Base-by-base conservation (phyloP, 2,113 vertebrate species). In the Syngnathus floridae region DNA sequence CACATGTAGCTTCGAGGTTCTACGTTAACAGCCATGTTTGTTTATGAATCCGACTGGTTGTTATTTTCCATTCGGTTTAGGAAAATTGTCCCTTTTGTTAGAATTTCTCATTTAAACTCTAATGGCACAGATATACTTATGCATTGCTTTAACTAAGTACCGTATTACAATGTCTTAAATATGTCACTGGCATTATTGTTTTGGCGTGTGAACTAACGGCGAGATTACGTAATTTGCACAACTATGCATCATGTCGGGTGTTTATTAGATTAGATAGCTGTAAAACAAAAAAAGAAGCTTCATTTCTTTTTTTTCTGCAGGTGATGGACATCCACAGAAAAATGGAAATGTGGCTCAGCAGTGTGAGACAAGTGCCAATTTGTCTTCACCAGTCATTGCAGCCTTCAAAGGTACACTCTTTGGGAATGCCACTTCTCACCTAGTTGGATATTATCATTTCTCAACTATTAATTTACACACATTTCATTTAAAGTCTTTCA, bases 401-500 rank as follows among this genome's bases (percentile, higher is more conserved):
- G 90, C 92, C 67, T 98, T 98, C 84, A 97, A 90, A 90, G 89
- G 96, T 96, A 90, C 13, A 67, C 43, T 8, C 22, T 64, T 6
- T 31, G 58, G 46, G 22, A 12, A 55, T 36, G 2, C 7, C 26
- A 58, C 43, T 56, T 54, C 57, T 56, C 31, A 38, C 12, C 57
- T 40, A 19, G 6, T 40, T 19, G 51, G 21, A 13, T 54, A 22
- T 13, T 0, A 4, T 4, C 10, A 21, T 54, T 46, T 46, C 13
- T 12, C 12, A 41, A 41, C 40, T 13, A 11, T 4, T 16, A 16
- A 46, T 17, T 35, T 46, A 51, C 7, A 31, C 5, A 19, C 10
- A 49, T 49, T 35, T 64, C 17, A 57, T 43, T 66, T 37, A 57
- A 98, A 99, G 96, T 88, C 0, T 99, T 99, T 88, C 96, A 98